A percentile compares a stretch with the other conserved stretches of the same genome.
phyloP scores from a whole-genome alignment of 2,888 invertebrate species.

The Parnassius glacialis region DNA sequence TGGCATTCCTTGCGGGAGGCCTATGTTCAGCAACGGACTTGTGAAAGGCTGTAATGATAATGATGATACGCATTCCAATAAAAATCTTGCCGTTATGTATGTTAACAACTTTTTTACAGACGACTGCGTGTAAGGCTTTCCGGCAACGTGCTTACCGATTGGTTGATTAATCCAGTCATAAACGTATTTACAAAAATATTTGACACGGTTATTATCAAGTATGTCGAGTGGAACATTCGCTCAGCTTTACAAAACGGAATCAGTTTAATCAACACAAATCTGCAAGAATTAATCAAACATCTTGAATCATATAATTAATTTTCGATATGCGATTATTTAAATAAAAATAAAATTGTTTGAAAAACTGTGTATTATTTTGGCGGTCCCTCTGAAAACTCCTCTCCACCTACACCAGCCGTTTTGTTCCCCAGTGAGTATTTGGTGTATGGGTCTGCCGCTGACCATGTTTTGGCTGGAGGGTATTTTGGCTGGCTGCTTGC shows the following conservation, averaged over 20 bases:
- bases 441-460: too few species aligned
- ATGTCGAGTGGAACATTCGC: slow-evolving; percentile 63
- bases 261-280: slow-evolving; percentile 54
- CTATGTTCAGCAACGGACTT: too few species aligned
- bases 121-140: slow-evolving; percentile 69
- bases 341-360: too few species aligned
- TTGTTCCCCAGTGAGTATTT: too few species aligned
- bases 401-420: too few species aligned
- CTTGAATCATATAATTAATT: slow-evolving; percentile 52
- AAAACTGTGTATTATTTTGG: too few species aligned
- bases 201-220: slow-evolving; percentile 65
- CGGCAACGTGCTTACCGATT: slow-evolving; percentile 72
- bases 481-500: too few species aligned
- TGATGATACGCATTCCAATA: not conserved
- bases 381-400: too few species aligned
- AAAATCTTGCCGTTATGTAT: not conserved
- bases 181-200: slow-evolving; percentile 66
- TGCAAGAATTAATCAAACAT: slow-evolving; percentile 44
- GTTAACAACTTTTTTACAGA: slow-evolving; percentile 46
- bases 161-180: slow-evolving; percentile 73
- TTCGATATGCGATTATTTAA: not conserved
- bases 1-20: too few species aligned
- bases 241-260: slow-evolving; percentile 52
- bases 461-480: too few species aligned
- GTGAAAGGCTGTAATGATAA: too few species aligned